phyloP scores from a whole-genome alignment of 2,888 invertebrate species.

The Eurytoma californica region DNA sequence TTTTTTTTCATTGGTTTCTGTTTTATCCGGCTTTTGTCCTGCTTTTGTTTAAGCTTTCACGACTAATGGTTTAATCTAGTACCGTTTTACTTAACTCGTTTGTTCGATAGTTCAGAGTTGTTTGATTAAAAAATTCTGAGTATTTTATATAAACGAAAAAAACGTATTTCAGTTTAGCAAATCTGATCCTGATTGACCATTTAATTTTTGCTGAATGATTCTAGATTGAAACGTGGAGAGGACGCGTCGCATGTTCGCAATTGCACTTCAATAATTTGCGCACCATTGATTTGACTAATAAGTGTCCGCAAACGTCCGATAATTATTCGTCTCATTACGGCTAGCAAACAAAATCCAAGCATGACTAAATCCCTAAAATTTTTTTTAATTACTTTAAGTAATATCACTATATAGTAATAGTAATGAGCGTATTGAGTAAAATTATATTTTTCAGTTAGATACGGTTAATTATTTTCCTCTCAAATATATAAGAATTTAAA shows the following conservation, averaged over 20 bases:
- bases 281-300: slow-evolving; percentile 4
- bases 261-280: slow-evolving; percentile 5
- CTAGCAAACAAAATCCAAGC: not conserved
- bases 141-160: not conserved
- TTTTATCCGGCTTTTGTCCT: not conserved
- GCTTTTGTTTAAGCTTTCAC: not conserved
- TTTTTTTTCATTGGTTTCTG: not conserved
- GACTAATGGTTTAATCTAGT: slow-evolving; percentile 10
- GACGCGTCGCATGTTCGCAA: not conserved
- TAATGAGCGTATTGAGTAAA: too few species aligned
- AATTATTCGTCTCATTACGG: not conserved
- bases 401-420: too few species aligned
- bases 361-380: not conserved
- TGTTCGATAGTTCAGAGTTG: not conserved
- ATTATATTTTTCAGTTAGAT: too few species aligned
- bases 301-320: not conserved
- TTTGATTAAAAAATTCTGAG: not conserved
- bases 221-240: not conserved
- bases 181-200: too few species aligned
- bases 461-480: too few species aligned
- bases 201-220: not conserved
- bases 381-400: too few species aligned
- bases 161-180: not conserved
- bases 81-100: not conserved
- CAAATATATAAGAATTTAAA: too few species aligned